Conservation (phyloP, 2,888 invertebrate genomes). For the Caenorhabditis auriculariae region DNA sequence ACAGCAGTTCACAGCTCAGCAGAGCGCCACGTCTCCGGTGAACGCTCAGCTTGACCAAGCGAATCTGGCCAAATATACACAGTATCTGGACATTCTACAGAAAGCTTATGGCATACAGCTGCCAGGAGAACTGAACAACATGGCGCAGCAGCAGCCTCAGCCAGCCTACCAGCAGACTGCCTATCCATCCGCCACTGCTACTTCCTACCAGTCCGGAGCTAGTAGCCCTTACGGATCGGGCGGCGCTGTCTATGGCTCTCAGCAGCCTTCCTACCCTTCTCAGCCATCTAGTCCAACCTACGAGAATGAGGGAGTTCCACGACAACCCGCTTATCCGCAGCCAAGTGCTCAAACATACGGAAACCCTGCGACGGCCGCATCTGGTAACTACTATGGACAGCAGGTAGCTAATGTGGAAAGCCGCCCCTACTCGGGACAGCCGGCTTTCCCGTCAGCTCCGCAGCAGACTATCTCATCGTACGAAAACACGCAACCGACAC, state of each 20-base stretch:
- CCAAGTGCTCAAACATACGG: too few species aligned
- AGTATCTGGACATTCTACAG: constrained; percentile 52
- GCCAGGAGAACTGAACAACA: constrained; percentile 38
- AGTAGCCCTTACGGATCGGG: too few species aligned
- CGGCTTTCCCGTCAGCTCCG: not conserved
- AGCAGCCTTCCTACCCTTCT: too few species aligned
- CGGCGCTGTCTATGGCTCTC: not conserved
- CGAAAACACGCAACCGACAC: not conserved
- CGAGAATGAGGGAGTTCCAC: not conserved
- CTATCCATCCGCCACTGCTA: constrained; percentile 21
- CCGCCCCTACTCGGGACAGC: not conserved
- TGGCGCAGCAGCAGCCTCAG: constrained; percentile 1
- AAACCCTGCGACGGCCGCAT: too few species aligned
- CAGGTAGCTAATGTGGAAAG: not conserved
- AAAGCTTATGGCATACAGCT: constrained; percentile 49
- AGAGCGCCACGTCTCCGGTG: constrained; percentile 1
- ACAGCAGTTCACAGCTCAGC: constrained; percentile 3
- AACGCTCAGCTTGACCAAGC: constrained; percentile 46
- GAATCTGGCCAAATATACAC: constrained; percentile 51
- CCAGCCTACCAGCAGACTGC: constrained; percentile 14
- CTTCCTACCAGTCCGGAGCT: constrained; percentile 7
- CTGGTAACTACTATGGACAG: too few species aligned
- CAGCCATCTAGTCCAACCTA: too few species aligned
- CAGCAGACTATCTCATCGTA: not conserved
- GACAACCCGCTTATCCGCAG: constrained; percentile 2